These are phyloP conservation scores for Zapus hudsonius DNA, from an alignment of 2,113 vertebrate species.

Conservation along the genomic window DNA sequence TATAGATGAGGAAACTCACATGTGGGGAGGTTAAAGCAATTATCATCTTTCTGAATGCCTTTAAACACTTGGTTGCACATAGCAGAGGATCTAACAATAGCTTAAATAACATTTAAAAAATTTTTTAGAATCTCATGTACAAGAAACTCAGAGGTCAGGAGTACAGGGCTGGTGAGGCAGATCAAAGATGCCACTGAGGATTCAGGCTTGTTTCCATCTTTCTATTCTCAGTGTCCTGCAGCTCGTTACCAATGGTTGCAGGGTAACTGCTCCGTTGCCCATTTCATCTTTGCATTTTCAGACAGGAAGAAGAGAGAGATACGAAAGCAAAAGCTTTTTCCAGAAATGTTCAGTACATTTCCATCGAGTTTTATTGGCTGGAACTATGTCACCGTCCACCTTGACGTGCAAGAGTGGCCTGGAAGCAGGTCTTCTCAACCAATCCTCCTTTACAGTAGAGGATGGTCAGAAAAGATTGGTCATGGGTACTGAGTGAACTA, in stretches of 20 bases:
- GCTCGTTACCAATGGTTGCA: not conserved
- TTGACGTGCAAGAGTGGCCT: not conserved
- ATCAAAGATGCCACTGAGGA: not conserved
- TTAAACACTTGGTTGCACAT: not conserved
- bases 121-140: not conserved
- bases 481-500: not conserved
- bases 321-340: not conserved
- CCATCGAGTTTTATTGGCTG: not conserved
- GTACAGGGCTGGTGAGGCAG: not conserved
- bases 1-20: conserved; percentile 7
- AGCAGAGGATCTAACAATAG: conserved; percentile 1
- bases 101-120: not conserved
- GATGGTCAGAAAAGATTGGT: not conserved
- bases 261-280: not conserved
- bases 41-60: conserved; percentile 12
- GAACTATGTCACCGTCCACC: not conserved
- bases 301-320: not conserved
- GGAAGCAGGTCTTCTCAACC: not conserved
- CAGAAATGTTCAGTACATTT: conserved; percentile 15
- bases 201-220: not conserved
- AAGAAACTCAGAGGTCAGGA: not conserved
- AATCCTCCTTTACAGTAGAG: not conserved
- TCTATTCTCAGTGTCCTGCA: not conserved
- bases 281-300: conserved; percentile 2
- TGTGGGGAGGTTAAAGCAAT: not conserved